Percentiles rank a stretch among this genome's conserved stretches.
phyloP scores from a whole-genome alignment of 2,113 vertebrate species.

The Dendrocopos noguchii region DNA sequence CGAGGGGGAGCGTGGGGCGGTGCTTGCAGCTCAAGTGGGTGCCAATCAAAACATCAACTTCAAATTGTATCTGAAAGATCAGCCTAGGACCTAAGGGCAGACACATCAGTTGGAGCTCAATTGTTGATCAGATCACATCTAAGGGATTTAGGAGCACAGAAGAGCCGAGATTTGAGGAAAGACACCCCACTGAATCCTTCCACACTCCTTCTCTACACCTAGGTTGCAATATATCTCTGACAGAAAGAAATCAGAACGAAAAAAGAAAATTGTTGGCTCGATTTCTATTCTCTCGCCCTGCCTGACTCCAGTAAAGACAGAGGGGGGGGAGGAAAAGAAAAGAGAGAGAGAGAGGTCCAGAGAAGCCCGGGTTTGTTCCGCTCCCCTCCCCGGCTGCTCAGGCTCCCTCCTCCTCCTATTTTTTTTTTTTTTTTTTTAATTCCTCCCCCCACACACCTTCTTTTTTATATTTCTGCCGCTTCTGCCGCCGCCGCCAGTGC shows the following conservation, averaged over 20 bases:
- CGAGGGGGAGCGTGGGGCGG: constrained; percentile 78
- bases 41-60: constrained; percentile 99
- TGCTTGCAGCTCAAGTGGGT: constrained; percentile 89
- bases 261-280: constrained; percentile 24
- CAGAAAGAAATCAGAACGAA: constrained; percentile 35
- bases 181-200: constrained; percentile 62
- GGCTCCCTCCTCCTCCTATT: neutral
- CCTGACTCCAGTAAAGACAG: neutral
- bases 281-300: neutral
- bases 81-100: constrained; percentile 94
- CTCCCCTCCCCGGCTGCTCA: neutral
- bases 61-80: constrained; percentile 98
- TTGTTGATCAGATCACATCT: constrained; percentile 96
- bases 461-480: neutral
- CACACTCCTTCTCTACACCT: constrained; percentile 40
- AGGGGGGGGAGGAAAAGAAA: neutral
- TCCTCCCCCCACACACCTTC: neutral
- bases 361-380: neutral
- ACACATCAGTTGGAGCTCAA: constrained; percentile 97
- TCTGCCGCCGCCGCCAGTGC: neutral
- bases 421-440: neutral
- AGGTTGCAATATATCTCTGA: constrained; percentile 38
- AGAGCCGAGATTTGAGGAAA: constrained; percentile 77
- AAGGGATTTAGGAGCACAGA: constrained; percentile 88
- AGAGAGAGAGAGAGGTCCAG: neutral